Evolutionary conservation across 2,888 invertebrate species (phyloP), one percentile per base, ranked within the genome.

Genomic region (Cosmia trapezina): DNA sequence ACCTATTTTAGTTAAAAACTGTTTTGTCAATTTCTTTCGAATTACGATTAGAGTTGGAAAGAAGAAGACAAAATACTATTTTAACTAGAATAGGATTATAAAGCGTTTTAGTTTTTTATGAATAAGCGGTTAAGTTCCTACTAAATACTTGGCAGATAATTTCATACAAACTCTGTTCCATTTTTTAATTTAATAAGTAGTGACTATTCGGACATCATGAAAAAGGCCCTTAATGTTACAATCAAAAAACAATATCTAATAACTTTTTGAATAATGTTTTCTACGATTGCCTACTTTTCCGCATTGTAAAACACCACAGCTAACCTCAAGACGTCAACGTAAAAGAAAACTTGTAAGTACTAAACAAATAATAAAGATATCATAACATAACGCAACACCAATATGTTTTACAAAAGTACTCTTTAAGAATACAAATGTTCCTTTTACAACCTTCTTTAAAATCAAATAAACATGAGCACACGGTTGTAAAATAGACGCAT

Each of bases 391-490:
- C n/a, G n/a, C 28, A 19, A 37, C 37, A 53, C 41, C 19, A 61
- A 62, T 65, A 57, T 45, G 41, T 78, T 78, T 66, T 37, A 73
- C 67, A 77, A 67, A 65, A 81, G 49, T 54, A 49, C 45, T 19
- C 45, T 56, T 67, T 22, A 77, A 76, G 68, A 81, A 66, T 62
- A 75, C 56, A 71, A 37, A 37, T 64, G 66, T 73, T 64, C 53
- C 47, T 81, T 84, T 83, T 83, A 83, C 76, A 61, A 51, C 73
- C 73, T 61, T 84, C 57, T 83, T 80, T 81, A 80, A 70, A 83
- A 83, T 86, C 73, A 85, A 86, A 85, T 86, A 86, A 83, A 83
- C 85, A 86, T 85, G 83, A 86, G 76, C 37, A 37, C 54, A 43
- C 56, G 67, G 79, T 79, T 82, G 83, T 79, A 70, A 84, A 81